These are phyloP conservation scores for Brachyhypopomus gauderio DNA, from an alignment of 2,113 vertebrate species.

Conservation along the genomic window DNA sequence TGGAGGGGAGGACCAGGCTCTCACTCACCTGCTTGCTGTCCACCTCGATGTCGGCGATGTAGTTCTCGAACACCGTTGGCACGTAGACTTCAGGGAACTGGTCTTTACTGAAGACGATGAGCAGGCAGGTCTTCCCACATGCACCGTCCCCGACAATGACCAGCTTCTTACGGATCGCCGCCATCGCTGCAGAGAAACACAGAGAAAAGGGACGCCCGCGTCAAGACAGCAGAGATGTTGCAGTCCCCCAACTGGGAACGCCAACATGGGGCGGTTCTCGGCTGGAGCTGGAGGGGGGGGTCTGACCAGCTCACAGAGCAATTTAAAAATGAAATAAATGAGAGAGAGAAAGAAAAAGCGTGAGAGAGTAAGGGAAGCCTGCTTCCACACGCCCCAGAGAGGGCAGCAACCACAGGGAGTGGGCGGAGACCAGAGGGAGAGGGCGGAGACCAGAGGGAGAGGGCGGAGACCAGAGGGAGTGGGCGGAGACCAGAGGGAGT, in stretches of 20 bases:
- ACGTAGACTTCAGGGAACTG: conserved; percentile 98
- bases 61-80: conserved; percentile 97
- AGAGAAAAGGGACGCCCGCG: conserved; percentile 12
- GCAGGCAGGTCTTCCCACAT: conserved; percentile 94
- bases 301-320: neutral
- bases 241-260: neutral
- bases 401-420: too few relatives aligned
- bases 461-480: too few relatives aligned
- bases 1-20: neutral
- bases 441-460: too few relatives aligned
- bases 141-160: conserved; percentile 98
- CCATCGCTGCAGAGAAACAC: conserved; percentile 73
- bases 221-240: neutral
- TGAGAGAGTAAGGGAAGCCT: neutral
- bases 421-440: too few relatives aligned
- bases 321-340: conserved; percentile 17
- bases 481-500: conserved; percentile 21
- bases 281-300: too few relatives aligned
- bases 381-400: neutral
- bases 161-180: conserved; percentile 96
- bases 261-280: neutral
- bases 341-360: neutral
- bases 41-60: conserved; percentile 97
- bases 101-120: conserved; percentile 98
- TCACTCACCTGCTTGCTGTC: conserved; percentile 89